Evolutionary conservation across 2,113 vertebrate genomes (phyloP).

Genomic region (Neodon shergylaensis): DNA sequence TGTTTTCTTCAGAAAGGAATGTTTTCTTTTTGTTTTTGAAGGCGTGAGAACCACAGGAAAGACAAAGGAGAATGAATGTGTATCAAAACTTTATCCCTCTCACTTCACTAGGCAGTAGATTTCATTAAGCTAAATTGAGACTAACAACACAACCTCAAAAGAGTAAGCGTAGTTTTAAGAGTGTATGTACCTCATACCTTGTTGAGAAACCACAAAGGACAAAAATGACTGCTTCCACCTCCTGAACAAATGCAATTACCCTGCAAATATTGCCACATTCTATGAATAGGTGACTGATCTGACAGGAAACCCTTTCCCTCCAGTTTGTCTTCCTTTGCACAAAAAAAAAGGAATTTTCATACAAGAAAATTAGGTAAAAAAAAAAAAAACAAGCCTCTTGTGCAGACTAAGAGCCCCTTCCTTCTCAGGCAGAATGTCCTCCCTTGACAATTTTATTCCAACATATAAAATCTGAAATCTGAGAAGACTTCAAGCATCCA

Average conservation of each 20-base stretch:
- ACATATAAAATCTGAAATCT: neutral
- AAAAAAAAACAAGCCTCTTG: neutral
- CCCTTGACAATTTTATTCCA: neutral
- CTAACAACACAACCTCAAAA: conserved; percentile 41
- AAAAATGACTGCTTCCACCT: neutral
- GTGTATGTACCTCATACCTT: conserved; percentile 7
- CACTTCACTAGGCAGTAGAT: neutral
- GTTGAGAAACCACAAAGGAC: conserved; percentile 32
- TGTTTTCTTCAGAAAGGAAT: conserved; percentile 51
- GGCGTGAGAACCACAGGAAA: conserved; percentile 2
- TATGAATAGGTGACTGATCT: neutral
- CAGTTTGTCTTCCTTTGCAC: neutral
- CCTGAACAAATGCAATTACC: conserved; percentile 8
- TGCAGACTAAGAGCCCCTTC: neutral
- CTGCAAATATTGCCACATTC: neutral
- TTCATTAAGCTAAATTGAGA: neutral
- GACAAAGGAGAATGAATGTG: neutral
- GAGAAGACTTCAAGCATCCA: neutral
- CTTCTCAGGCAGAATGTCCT: neutral
- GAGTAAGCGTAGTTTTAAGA: conserved; percentile 36
- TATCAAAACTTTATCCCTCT: neutral
- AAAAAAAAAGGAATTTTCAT: conserved; percentile 22
- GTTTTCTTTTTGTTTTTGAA: conserved; percentile 23
- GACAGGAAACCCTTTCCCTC: neutral
- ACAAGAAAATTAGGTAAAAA: neutral